Base-by-base conservation (phyloP, 2,888 invertebrate species). In the Diplolepis rosae region DNA sequence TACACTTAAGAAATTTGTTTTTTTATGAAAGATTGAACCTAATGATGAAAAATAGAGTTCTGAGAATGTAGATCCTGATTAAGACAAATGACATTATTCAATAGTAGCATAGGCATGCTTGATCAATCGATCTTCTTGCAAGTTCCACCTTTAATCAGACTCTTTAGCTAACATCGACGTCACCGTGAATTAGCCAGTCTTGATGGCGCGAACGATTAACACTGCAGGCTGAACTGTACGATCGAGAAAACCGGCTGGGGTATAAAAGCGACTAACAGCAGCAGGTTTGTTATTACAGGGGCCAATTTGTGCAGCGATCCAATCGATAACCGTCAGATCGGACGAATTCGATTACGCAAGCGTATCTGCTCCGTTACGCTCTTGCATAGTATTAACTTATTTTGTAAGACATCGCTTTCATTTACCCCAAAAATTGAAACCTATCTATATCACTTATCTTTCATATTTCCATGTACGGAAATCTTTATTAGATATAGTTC, bases 131-230 rank as follows among this genome's bases (percentile, higher is more conserved):
- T 65, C 32, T 70, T 70, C 65, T 65, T 66, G 72, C 69, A 50
- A 39, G 35, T 71, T 32, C 48, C 65, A 56, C 52, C 72, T 71
- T 78, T 80, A 80, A 82, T 83, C 79, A 78, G 74, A 74, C 81
- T 79, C 80, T 81, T 83, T 82, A 79, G 74, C 79, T 75, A 79
- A 80, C 77, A 79, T 77, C 76, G 75, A 77, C 71, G 80, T 72
- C 74, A 76, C 76, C 54, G 68, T 74, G 77, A 76, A 76, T 79
- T 78, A 77, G 77, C 73, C 68, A 39, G 67, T 61, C 66, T 73
- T 67, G 74, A 79, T 75, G 67, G 52, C 76, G 70, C 67, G 66
- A 74, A 67, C 75, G 78, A 80, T 75, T 73, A 79, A 71, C 28
- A 68, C 67, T 54, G 65, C 78, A 69, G 72, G 66, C 67, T 72